Percentiles rank a stretch among this genome's conserved stretches.
Conservation (phyloP, 2,113 vertebrate genomes). For the Copsychus sechellarum region DNA sequence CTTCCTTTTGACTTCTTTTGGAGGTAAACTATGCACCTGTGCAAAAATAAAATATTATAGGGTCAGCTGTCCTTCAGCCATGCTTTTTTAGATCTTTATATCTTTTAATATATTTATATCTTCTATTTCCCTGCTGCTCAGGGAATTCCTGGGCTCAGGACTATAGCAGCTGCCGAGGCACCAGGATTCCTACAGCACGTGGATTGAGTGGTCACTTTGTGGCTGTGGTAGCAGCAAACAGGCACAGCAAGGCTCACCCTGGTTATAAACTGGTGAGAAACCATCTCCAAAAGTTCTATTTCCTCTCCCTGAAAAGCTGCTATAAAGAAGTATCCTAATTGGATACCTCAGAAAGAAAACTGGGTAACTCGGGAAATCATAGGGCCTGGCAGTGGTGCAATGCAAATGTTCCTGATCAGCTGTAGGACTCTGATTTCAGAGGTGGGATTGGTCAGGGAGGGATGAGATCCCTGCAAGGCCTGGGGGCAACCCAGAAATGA, state of each 20-base stretch:
- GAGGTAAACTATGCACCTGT: not conserved
- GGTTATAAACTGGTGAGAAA: not conserved
- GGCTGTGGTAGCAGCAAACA: not conserved
- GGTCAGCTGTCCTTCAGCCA: not conserved
- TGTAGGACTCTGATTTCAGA: not conserved
- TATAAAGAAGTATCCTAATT: too few species aligned
- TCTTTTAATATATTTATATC: too few species aligned
- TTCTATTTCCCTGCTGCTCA: not conserved
- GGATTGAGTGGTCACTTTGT: not conserved
- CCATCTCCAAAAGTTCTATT: not conserved
- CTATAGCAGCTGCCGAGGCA: not conserved
- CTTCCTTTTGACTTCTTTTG: not conserved
- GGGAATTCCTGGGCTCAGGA: not conserved
- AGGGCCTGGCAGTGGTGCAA: not conserved
- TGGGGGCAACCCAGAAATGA: not conserved
- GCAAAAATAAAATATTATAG: not conserved
- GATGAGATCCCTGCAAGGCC: not conserved
- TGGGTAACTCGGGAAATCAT: accelerated
- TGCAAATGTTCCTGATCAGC: not conserved
- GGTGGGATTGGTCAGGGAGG: not conserved
- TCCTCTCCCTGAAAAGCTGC: not conserved
- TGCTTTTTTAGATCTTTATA: not conserved
- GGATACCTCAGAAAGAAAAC: not conserved
- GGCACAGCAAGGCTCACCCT: not conserved
- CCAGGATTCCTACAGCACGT: not conserved